Evolutionary conservation across 37 sponge, comb jelly and placozoan genomes (phyloP).

Genomic region (Ianthella basta): DNA sequence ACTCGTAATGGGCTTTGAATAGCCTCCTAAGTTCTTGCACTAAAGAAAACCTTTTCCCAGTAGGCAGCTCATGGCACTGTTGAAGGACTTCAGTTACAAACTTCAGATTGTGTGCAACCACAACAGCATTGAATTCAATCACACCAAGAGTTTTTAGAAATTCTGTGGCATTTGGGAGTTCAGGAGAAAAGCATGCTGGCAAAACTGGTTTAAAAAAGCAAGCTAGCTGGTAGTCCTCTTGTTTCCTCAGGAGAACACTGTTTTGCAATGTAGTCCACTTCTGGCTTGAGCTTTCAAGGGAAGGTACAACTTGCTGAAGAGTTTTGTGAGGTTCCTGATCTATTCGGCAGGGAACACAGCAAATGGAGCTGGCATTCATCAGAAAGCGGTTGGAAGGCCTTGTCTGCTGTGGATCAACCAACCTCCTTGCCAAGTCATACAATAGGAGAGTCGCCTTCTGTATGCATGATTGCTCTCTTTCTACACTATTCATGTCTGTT

Average conservation of each 20-base stretch:
- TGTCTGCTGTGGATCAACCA: not conserved
- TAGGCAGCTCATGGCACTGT: not conserved
- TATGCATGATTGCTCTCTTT: not conserved
- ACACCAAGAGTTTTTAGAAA: not conserved
- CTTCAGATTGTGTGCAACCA: slow-evolving; percentile 1
- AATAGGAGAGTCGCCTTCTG: not conserved
- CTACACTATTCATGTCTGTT: not conserved
- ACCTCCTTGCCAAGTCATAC: no score
- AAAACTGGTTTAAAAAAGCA: not conserved
- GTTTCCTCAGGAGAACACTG: not conserved
- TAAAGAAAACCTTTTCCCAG: not conserved
- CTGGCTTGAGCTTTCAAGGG: not conserved
- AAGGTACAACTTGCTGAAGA: not conserved
- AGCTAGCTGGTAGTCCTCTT: not conserved
- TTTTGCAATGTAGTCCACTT: not conserved
- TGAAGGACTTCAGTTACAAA: not conserved
- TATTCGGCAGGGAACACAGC: not conserved
- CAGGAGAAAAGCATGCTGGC: not conserved
- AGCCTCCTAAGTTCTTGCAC: not conserved
- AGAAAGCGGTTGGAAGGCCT: not conserved
- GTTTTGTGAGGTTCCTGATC: not conserved
- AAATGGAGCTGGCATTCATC: not conserved
- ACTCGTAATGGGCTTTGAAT: slow-evolving; percentile 7
- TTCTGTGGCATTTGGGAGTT: no score
- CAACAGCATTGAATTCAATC: not conserved